Percentiles rank a stretch among this genome's conserved stretches.
These are phyloP conservation scores for Triops longicaudatus DNA, from an alignment of 1,140 invertebrate genomes.

Conservation along the genomic window DNA sequence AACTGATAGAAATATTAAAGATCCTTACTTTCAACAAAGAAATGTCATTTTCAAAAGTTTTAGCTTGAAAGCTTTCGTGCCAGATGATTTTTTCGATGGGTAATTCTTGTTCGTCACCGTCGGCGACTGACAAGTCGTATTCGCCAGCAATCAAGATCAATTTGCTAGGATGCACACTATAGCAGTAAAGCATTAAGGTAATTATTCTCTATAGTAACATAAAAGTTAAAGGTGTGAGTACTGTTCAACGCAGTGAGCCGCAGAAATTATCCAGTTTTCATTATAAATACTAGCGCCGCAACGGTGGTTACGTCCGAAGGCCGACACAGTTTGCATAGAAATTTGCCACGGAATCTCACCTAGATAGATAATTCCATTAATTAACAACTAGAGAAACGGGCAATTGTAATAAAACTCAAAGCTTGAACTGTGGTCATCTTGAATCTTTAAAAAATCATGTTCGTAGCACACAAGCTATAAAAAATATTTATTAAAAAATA, in stretches of 20 bases:
- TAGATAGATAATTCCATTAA: too few species aligned
- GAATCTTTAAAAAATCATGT: too few species aligned
- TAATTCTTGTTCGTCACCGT: conserved; percentile 20
- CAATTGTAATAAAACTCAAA: too few species aligned
- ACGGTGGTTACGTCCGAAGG: conserved; percentile 38
- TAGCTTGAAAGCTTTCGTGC: conserved; percentile 24
- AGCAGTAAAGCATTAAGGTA: background rate
- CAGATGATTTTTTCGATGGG: conserved; percentile 20
- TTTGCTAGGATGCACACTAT: background rate
- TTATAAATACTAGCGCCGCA: conserved; percentile 56
- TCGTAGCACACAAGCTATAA: too few species aligned
- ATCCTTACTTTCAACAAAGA: conserved; percentile 16
- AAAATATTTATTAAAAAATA: too few species aligned
- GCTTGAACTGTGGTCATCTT: too few species aligned
- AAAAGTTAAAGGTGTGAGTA: too few species aligned
- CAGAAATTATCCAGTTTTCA: conserved; percentile 49
- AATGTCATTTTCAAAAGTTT: conserved; percentile 27
- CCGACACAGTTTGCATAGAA: background rate
- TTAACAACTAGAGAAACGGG: too few species aligned
- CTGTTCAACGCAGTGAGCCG: conserved; percentile 51
- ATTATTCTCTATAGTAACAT: too few species aligned
- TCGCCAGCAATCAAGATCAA: conserved; percentile 21
- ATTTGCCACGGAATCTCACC: conserved; percentile 20
- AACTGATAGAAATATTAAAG: background rate
- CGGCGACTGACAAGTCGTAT: background rate